A percentile compares a stretch with the other conserved stretches of the same genome.
phyloP scores from a whole-genome alignment of 2,797 vertebrate genomes.

The Anguilla obscura region DNA sequence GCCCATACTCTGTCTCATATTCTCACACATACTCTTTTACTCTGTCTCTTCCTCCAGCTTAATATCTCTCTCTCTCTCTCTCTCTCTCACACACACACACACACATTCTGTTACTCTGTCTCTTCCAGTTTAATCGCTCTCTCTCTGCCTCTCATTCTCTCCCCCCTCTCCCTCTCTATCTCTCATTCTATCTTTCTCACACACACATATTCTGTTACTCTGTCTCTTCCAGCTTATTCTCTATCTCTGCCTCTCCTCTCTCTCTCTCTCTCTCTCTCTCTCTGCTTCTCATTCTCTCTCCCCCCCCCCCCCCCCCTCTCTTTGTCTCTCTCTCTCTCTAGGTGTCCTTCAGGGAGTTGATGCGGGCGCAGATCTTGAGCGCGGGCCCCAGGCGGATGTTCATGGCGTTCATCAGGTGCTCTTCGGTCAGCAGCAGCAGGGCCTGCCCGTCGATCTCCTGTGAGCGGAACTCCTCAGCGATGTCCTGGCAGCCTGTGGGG shows the following conservation, averaged over 20 bases:
- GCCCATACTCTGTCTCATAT: neutral
- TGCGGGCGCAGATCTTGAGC: constrained; percentile 98
- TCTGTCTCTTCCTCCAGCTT: neutral
- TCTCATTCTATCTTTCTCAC: neutral
- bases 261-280: constrained; percentile 17
- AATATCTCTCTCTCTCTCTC: neutral
- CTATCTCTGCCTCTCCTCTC: constrained; percentile 1
- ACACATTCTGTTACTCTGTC: neutral
- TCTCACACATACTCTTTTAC: neutral
- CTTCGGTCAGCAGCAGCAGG: constrained; percentile 93
- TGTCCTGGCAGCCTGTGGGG: constrained; percentile 85
- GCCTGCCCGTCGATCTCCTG: constrained; percentile 99
- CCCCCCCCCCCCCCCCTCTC: neutral
- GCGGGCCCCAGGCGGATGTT: constrained; percentile 97
- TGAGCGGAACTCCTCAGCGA: constrained; percentile 91
- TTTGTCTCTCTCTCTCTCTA: constrained; percentile 27
- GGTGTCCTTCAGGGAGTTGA: constrained; percentile 91
- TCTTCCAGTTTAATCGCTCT: constrained; percentile 12
- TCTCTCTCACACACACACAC: neutral
- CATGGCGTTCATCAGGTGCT: constrained; percentile 98
- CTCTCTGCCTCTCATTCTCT: constrained; percentile 29
- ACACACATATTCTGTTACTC: neutral
- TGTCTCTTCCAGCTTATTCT: neutral
- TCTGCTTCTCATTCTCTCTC: neutral
- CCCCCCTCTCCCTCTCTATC: constrained; percentile 31